These are phyloP conservation scores for Hydropotes inermis DNA, from an alignment of 2,113 vertebrate genomes.

Conservation along the genomic window DNA sequence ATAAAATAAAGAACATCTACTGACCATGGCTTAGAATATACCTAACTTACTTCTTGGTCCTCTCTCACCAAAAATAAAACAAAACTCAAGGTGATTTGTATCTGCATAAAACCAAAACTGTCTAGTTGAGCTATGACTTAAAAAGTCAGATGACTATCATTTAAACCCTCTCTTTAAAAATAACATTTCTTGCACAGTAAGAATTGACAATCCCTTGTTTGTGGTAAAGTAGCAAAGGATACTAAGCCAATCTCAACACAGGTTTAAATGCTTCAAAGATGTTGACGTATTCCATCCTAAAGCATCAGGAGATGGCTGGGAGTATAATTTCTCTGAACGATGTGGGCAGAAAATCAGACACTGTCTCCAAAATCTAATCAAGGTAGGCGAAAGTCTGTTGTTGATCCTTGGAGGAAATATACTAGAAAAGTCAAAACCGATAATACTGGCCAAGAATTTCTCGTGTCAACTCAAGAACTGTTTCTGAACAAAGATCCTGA, in stretches of 20 bases:
- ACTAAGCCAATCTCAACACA: conserved; percentile 1
- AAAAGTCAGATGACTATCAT: conserved; percentile 4
- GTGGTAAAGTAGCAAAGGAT: background rate
- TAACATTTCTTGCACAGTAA: conserved; percentile 22
- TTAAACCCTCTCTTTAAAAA: conserved; percentile 30
- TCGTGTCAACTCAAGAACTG: conserved; percentile 50
- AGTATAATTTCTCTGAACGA: conserved; percentile 41
- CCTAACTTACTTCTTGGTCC: background rate
- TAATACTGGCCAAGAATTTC: conserved; percentile 28
- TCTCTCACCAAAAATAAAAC: background rate
- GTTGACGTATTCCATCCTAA: conserved; percentile 26
- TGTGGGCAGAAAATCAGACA: conserved; percentile 38
- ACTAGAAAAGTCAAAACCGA: conserved; percentile 47
- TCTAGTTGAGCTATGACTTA: background rate
- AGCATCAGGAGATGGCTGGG: background rate
- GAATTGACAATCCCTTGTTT: conserved; percentile 22
- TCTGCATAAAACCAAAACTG: background rate
- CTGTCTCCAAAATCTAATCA: conserved; percentile 59
- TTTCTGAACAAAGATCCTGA: conserved; percentile 40
- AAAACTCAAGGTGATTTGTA: conserved; percentile 7
- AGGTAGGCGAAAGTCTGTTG: background rate
- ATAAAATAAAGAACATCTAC: background rate
- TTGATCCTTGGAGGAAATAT: conserved; percentile 22
- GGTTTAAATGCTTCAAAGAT: conserved; percentile 22
- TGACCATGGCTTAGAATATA: background rate